phyloP scores from a whole-genome alignment of 2,113 vertebrate species.

The Ahaetulla prasina region DNA sequence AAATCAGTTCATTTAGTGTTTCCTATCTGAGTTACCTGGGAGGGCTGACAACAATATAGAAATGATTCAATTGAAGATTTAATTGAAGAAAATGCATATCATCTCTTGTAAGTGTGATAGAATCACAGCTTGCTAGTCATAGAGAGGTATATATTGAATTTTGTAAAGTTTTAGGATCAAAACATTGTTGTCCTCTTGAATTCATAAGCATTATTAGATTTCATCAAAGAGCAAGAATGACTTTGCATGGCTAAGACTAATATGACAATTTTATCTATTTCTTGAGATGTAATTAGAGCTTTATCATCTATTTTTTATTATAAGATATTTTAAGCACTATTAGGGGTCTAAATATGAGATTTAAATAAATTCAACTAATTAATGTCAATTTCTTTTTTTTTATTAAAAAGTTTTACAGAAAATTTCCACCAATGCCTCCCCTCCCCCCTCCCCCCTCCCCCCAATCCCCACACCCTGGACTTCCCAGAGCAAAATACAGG shows the following conservation, averaged over 20 bases:
- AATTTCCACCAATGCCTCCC: too few species aligned
- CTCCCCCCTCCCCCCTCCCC: too few species aligned
- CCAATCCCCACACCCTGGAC: too few species aligned
- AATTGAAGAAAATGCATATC: neutral
- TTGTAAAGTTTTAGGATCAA: neutral
- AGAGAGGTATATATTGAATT: neutral
- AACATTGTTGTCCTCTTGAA: neutral
- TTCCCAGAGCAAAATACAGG: too few species aligned
- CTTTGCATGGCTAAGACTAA: neutral
- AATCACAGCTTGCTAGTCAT: neutral
- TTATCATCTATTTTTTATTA: neutral
- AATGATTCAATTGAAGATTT: neutral
- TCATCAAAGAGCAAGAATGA: neutral
- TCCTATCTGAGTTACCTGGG: neutral
- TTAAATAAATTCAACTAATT: neutral
- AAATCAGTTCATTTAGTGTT: neutral
- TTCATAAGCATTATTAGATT: neutral
- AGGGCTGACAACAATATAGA: neutral
- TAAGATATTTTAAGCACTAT: neutral
- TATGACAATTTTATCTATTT: neutral
- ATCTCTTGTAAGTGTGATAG: neutral
- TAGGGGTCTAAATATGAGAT: neutral
- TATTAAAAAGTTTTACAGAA: too few species aligned
- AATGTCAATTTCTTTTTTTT: neutral
- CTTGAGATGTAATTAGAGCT: neutral